Evolutionary conservation across 2,113 vertebrate species (phyloP).

Genomic region (pig (Sus scrofa)): T2T-Sscrofa CM000830.6:26245001-26245500

Average conservation of each 20-base stretch:
- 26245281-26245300: background rate
- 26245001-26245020: background rate
- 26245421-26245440: background rate
- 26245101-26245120: background rate
- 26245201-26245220: too few relatives aligned
- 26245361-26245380: background rate
- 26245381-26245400: background rate
- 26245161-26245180: background rate
- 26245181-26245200: background rate
- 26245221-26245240: background rate
- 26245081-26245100: background rate
- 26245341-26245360: background rate
- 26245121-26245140: background rate
- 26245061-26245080: background rate
- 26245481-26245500: background rate
- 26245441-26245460: too few relatives aligned
- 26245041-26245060: background rate
- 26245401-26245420: background rate
- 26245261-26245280: too few relatives aligned
- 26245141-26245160: background rate
- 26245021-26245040: background rate
- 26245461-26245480: accelerated
- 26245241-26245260: background rate
- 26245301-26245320: too few relatives aligned
- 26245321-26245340: background rate